Evolutionary conservation across 2,888 invertebrate species (phyloP), one percentile per base, ranked within the genome.

Genomic region (Pheosia gnoma): DNA sequence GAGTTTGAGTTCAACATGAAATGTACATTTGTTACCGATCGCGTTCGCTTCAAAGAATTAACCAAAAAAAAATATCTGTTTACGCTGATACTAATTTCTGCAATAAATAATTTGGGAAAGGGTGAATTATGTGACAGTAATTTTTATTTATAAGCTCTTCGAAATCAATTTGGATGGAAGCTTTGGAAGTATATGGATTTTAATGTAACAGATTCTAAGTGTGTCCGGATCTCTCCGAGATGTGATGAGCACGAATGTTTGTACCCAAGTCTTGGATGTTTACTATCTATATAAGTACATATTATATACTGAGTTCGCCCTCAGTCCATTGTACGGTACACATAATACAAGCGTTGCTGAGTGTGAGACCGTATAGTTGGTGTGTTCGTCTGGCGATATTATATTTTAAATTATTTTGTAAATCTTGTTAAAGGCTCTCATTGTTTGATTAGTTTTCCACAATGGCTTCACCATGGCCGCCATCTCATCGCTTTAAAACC

Each of bases 401-500:
- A 25, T 25, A 45, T 45, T 45, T 45, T 45, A 45, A 45, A 47
- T 47, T 47, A 5, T 47, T 47, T 4, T 47, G 11, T 47, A 47
- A 45, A 10, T 45, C 41, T 25, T 25, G 8, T 41, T 41, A 41
- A 41, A 45, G 10, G 3, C 9, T 25, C 25, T 0, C 25, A 25
- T 25, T 25, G 25, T 41, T 61, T 54, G 59, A 25, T 63, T 47
- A 54, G 41, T 41, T 41, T 47, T 11, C n/a, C 45, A 47, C 45
- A 47, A 47, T 47, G 45, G 45, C 11, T 62, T 57, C 57, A 57
- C 64, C 67, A 62, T 67, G 58, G 56, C 41, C 63, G 72, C 68
- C 72, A 76, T 78, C 76, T 77, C 11, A 71, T 66, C 73, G 68
- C 68, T 75, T 78, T 76, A 71, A 72, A 75, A 75, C 63, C 66